phyloP scores from a whole-genome alignment of 1,140 invertebrate species.

The Belonocnema kinseyi region DNA sequence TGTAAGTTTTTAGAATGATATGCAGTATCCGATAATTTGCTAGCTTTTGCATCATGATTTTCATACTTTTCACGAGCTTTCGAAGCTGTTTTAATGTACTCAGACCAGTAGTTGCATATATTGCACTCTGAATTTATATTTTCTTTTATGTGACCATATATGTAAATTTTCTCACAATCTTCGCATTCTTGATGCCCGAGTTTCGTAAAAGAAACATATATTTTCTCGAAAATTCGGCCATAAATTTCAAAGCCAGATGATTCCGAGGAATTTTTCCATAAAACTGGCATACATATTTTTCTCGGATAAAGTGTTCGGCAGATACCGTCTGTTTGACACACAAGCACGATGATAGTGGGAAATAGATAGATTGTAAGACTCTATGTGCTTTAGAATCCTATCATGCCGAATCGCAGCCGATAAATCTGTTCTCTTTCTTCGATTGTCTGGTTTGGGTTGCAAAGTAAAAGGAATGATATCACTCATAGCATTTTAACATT shows the following conservation, averaged over 20 bases:
- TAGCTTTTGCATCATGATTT: slow-evolving; percentile 30
- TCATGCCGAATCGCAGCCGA: slow-evolving; percentile 42
- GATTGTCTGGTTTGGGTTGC: slow-evolving; percentile 20
- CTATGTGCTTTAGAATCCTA: slow-evolving; percentile 51
- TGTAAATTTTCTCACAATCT: slow-evolving; percentile 58
- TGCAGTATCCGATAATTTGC: neutral
- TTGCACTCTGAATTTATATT: slow-evolving; percentile 37
- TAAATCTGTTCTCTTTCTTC: slow-evolving; percentile 23
- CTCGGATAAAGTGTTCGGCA: slow-evolving; percentile 55
- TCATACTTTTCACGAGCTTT: slow-evolving; percentile 40
- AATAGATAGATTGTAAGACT: slow-evolving; percentile 52
- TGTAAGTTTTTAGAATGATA: slow-evolving; percentile 47
- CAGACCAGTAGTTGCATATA: slow-evolving; percentile 32
- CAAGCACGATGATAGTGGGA: slow-evolving; percentile 61
- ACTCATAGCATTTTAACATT: neutral
- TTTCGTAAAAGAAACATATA: slow-evolving; percentile 54
- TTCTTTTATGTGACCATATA: slow-evolving; percentile 41
- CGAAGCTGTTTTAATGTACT: slow-evolving; percentile 35
- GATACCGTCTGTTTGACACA: slow-evolving; percentile 56
- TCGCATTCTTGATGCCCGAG: slow-evolving; percentile 49
- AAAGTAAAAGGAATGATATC: slow-evolving; percentile 11
- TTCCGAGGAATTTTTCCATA: slow-evolving; percentile 45
- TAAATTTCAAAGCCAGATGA: too few species aligned
- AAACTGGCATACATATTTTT: slow-evolving; percentile 58
- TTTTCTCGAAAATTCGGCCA: slow-evolving; percentile 34